Conservation (phyloP, 2,797 vertebrate genomes). For the Crax fasciolata region DNA sequence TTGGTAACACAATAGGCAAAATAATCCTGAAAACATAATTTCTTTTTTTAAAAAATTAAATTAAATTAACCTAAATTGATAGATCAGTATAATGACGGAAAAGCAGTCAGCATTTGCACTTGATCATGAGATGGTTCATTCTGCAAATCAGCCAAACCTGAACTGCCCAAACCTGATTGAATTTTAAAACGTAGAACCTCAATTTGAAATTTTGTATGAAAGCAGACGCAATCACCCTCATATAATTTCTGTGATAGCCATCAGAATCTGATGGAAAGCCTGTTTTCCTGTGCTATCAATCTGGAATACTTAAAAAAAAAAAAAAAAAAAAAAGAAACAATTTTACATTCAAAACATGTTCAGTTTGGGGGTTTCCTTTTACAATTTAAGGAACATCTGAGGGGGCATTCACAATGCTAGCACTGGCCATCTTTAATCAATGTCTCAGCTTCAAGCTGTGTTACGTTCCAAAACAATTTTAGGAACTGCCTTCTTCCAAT, state of each 20-base stretch:
- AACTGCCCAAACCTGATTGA: neutral
- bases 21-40: neutral
- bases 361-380: neutral
- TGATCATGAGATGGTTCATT: neutral
- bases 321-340: neutral
- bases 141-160: neutral
- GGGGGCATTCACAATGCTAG: neutral
- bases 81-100: neutral
- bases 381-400: neutral
- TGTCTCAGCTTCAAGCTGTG: neutral
- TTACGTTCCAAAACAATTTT: neutral
- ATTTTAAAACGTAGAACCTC: neutral
- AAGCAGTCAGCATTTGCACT: neutral
- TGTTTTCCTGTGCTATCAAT: neutral
- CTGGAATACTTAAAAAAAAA: neutral
- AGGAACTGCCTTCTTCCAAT: neutral
- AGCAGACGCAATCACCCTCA: neutral
- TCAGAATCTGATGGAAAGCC: neutral
- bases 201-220: neutral
- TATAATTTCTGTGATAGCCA: neutral
- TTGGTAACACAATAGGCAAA: neutral
- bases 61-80: neutral
- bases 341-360: neutral
- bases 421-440: accelerated
- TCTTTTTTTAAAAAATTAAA: neutral